These are phyloP conservation scores for Berghia stephanieae DNA, from an alignment of 1,140 invertebrate species.

Conservation along the genomic window DNA sequence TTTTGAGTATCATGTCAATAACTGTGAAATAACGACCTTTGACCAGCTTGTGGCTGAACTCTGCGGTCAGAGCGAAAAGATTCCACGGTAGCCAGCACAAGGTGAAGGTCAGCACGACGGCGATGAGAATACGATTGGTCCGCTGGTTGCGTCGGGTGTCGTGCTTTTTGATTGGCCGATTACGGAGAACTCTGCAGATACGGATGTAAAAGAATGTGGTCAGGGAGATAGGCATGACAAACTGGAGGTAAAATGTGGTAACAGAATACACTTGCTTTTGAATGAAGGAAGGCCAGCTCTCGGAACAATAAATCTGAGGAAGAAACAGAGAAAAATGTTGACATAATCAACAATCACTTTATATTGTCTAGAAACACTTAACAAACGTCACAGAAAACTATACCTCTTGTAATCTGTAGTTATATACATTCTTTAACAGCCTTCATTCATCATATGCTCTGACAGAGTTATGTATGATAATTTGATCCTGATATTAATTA, in stretches of 20 bases:
- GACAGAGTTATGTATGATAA: too few relatives aligned
- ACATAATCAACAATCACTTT: neutral
- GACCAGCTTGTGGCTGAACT: slow-evolving; percentile 49
- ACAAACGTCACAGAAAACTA: too few relatives aligned
- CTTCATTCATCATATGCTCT: too few relatives aligned
- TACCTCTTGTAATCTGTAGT: too few relatives aligned
- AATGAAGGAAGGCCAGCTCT: slow-evolving; percentile 51
- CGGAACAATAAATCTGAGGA: slow-evolving; percentile 51
- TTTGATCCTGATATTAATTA: too few relatives aligned
- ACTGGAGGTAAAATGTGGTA: slow-evolving; percentile 58
- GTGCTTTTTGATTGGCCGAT: slow-evolving; percentile 53
- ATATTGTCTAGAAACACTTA: too few relatives aligned
- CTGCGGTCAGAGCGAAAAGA: slow-evolving; percentile 54
- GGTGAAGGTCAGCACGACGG: slow-evolving; percentile 94
- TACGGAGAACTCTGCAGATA: slow-evolving; percentile 58
- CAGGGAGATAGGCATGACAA: slow-evolving; percentile 55
- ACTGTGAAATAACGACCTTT: slow-evolving; percentile 51
- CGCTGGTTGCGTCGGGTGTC: slow-evolving; percentile 74
- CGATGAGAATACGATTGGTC: slow-evolving; percentile 87
- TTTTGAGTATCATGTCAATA: slow-evolving; percentile 60
- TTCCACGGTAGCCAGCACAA: slow-evolving; percentile 75
- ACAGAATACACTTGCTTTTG: slow-evolving; percentile 51
- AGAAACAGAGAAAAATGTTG: slow-evolving; percentile 10
- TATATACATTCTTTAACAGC: too few relatives aligned
- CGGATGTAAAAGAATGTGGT: slow-evolving; percentile 56